Evolutionary conservation across 2,888 invertebrate species (phyloP).

Genomic region (Pogonocherus hispidulus): DNA sequence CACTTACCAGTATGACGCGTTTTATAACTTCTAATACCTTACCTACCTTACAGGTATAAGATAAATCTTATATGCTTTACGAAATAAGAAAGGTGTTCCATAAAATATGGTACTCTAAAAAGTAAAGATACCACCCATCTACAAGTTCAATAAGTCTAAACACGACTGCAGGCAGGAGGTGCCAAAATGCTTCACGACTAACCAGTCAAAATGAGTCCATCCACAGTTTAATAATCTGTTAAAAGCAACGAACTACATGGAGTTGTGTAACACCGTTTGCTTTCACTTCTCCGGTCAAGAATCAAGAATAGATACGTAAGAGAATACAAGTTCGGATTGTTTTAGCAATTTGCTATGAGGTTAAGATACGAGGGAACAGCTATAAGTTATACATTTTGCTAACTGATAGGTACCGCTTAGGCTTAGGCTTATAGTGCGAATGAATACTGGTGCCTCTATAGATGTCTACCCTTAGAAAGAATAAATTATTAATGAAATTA

Average conservation of each 20-base stretch:
- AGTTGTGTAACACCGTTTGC: slow-evolving; percentile 25
- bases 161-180: background rate
- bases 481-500: too few species aligned
- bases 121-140: background rate
- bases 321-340: slow-evolving; percentile 26
- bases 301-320: slow-evolving; percentile 24
- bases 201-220: slow-evolving; percentile 5
- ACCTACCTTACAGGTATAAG: too few species aligned
- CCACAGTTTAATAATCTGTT: slow-evolving; percentile 23
- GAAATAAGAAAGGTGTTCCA: too few species aligned
- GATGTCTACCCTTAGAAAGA: too few species aligned
- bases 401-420: too few species aligned
- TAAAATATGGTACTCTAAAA: too few species aligned
- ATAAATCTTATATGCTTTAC: too few species aligned
- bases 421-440: too few species aligned
- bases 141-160: background rate
- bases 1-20: too few species aligned
- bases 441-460: too few species aligned
- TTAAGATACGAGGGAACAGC: slow-evolving; percentile 3
- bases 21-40: too few species aligned
- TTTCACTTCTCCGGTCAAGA: slow-evolving; percentile 30
- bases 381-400: too few species aligned
- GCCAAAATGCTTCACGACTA: slow-evolving; percentile 2
- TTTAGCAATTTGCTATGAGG: slow-evolving; percentile 16
- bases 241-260: slow-evolving; percentile 29